These are phyloP conservation scores for Gortyna flavago DNA, from an alignment of 2,888 invertebrate species.

Conservation along the genomic window DNA sequence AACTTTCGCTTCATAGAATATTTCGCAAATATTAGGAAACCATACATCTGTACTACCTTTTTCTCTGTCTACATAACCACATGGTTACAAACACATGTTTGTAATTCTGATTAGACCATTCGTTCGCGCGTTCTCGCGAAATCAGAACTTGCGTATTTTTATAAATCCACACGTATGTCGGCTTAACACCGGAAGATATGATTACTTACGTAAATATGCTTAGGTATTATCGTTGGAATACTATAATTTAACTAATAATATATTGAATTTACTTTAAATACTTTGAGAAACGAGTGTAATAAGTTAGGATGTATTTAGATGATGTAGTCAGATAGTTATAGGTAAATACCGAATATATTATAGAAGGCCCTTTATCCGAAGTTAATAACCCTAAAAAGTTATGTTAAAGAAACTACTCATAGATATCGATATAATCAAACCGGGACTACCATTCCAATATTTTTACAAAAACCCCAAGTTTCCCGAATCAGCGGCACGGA, in stretches of 20 bases:
- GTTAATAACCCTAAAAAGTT: background rate
- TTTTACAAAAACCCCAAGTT: background rate
- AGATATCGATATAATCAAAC: too few relatives aligned
- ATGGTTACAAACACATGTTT: too few relatives aligned
- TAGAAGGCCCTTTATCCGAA: background rate
- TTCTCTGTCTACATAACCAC: slow-evolving; percentile 24
- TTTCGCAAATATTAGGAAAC: slow-evolving; percentile 55
- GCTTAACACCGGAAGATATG: slow-evolving; percentile 39
- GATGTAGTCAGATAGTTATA: background rate
- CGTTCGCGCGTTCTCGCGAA: slow-evolving; percentile 32
- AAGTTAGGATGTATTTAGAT: background rate
- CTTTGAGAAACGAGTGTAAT: background rate
- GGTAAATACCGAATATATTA: background rate
- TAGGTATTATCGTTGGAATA: slow-evolving; percentile 9
- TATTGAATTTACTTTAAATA: background rate
- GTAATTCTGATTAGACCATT: slow-evolving; percentile 44
- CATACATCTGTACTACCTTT: slow-evolving; percentile 20
- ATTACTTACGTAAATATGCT: slow-evolving; percentile 34
- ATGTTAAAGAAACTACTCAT: background rate
- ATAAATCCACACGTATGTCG: slow-evolving; percentile 12
- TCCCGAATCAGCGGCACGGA: background rate
- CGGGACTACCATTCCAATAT: background rate
- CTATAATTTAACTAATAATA: too few relatives aligned
- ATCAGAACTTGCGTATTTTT: slow-evolving; percentile 37
- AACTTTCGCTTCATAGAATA: slow-evolving; percentile 52